Conservation (phyloP, 2,888 invertebrate genomes). For the Mimas tiliae region DNA sequence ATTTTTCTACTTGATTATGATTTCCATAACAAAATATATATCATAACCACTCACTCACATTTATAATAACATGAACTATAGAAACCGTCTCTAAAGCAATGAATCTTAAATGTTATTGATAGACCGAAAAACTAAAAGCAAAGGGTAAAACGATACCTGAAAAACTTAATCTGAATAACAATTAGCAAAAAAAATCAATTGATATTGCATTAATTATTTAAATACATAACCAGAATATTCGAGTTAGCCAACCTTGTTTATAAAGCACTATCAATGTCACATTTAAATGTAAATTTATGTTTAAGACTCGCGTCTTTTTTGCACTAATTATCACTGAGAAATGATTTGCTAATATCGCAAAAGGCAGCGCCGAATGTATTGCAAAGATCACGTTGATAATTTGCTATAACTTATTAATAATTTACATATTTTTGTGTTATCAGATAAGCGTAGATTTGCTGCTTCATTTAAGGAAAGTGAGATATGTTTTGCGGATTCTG, state of each 20-base stretch:
- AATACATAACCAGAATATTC: neutral
- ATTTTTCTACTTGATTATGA: no score
- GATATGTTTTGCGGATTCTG: neutral
- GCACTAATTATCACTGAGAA: conserved; percentile 49
- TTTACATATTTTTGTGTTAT: conserved; percentile 14
- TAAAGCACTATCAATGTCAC: conserved; percentile 32
- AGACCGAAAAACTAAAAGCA: no score
- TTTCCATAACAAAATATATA: no score
- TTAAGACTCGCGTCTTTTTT: conserved; percentile 52
- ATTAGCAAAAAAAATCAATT: no score
- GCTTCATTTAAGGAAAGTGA: neutral
- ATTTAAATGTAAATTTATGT: conserved; percentile 29
- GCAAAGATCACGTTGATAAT: conserved; percentile 1
- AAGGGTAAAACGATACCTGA: no score
- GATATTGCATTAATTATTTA: neutral
- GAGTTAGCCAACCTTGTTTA: conserved; percentile 30
- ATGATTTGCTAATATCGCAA: conserved; percentile 43
- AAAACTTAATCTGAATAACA: no score
- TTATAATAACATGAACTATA: no score
- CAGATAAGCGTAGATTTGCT: conserved; percentile 2
- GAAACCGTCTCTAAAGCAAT: no score
- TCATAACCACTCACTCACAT: no score
- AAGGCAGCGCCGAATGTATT: neutral
- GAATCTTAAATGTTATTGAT: no score
- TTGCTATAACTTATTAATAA: neutral